Evolutionary conservation across 2,888 invertebrate genomes (phyloP).

Genomic region (Clanis bilineata): DNA sequence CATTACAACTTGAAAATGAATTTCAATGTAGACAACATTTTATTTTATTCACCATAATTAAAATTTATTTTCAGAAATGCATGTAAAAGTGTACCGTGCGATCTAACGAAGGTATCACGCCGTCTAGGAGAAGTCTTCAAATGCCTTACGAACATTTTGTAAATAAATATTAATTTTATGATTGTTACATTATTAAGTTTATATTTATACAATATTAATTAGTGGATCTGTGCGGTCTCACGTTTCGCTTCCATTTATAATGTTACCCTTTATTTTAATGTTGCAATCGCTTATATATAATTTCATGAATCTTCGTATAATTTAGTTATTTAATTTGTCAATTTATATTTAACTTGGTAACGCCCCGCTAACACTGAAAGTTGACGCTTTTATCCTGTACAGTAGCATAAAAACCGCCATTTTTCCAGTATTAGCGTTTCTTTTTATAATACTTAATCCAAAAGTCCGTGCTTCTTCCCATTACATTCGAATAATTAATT

Average conservation of each 20-base stretch:
- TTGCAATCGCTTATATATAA: not conserved
- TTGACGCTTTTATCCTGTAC: too few relatives aligned
- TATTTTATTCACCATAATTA: not conserved
- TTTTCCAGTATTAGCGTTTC: too few relatives aligned
- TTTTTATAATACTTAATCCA: too few relatives aligned
- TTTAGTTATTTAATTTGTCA: too few relatives aligned
- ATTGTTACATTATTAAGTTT: conserved; percentile 39
- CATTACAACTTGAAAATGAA: too few relatives aligned
- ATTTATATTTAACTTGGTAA: too few relatives aligned
- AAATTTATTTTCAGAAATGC: not conserved
- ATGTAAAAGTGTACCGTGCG: not conserved
- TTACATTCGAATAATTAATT: too few relatives aligned
- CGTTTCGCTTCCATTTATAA: not conserved
- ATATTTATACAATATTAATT: conserved; percentile 19
- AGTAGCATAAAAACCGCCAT: too few relatives aligned
- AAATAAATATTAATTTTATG: conserved; percentile 45
- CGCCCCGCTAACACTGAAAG: too few relatives aligned
- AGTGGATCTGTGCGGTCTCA: not conserved
- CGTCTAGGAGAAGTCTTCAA: conserved; percentile 24
- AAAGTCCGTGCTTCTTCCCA: too few relatives aligned
- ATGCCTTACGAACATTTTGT: conserved; percentile 54
- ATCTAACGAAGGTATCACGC: conserved; percentile 14
- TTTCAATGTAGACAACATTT: too few relatives aligned
- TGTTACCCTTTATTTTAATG: not conserved
- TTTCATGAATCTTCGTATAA: too few relatives aligned